Evolutionary conservation across 1,140 invertebrate species (phyloP), one percentile per base, ranked within the genome.

Genomic region (Lordiphosa collinella): DNA sequence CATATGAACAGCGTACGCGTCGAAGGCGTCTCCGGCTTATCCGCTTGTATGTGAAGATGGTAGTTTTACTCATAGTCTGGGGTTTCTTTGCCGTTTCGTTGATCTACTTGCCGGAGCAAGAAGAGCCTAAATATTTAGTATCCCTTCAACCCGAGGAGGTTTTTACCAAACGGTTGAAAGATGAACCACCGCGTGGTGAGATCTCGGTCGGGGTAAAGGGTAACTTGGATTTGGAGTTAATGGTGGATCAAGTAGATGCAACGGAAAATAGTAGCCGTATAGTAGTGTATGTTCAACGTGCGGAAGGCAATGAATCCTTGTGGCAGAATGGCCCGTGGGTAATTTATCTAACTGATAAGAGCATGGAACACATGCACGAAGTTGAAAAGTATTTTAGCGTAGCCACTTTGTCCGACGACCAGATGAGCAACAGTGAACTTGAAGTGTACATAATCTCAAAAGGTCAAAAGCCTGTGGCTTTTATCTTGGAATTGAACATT

Each of bases 401-500:
- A 11, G 25, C 29, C 29, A 4, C 29, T 4, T 6, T 29, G 3
- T 29, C 41, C 10, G 7, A 44, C 12, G 12, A 11, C 1, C 10
- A 14, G 1, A 13, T 3, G 2, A 18, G 14, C 4, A 18, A n/a
- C 9, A 3, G 4, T 4, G 4, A 1, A 4, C 16, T 41, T 25
- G 3, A 47, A 13, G 14, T 13, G 8, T 13, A 9, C 5, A 13
- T 22, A 3, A 25, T 3, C 3, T 47, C 8, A 6, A 11, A 16
- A n/a, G 18, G 38, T 37, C 9, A 3, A 46, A 4, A 36, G 0
- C 35, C 64, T 2, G 36, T 59, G 6, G 32, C 55, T 8, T 6
- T 75, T n/a, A 6, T 50, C 0, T 6, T 79, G 36, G 5, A 13
- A 2, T 13, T 37, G 5, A 18, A 60, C 1, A 3, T n/a, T 2